A percentile compares a stretch with the other conserved stretches of the same genome.
Evolutionary conservation across 1,140 invertebrate species (phyloP).

Genomic region (Babylonia areolata): DNA sequence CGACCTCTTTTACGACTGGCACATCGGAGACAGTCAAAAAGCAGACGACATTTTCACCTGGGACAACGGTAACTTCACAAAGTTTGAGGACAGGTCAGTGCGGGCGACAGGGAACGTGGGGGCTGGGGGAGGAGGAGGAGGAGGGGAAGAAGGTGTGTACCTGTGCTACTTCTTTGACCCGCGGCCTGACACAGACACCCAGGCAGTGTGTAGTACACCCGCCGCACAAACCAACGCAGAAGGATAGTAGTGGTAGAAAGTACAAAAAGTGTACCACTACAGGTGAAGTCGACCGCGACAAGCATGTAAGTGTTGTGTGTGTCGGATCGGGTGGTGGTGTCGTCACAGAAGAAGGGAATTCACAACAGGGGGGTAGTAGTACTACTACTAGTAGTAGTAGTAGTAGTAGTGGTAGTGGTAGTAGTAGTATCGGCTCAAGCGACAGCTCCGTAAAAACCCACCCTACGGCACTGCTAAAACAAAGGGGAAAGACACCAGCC

Average conservation of each 20-base stretch:
- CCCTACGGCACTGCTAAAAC: background rate
- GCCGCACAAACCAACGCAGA: background rate
- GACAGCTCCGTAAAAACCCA: background rate
- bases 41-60: slow-evolving; percentile 24
- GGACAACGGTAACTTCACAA: background rate
- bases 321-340: background rate
- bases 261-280: background rate
- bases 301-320: background rate
- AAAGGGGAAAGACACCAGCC: background rate
- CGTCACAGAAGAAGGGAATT: background rate
- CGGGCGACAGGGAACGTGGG: background rate
- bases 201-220: background rate
- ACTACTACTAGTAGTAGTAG: no score
- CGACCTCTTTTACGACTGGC: background rate
- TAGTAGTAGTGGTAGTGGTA: no score
- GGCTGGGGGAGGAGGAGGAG: background rate
- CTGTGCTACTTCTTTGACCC: no score
- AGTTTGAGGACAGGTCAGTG: background rate
- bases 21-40: background rate
- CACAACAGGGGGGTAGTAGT: background rate
- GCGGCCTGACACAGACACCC: background rate
- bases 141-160: no score
- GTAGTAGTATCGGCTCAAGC: no score
- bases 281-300: background rate
- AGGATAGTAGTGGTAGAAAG: background rate